Base-by-base conservation (phyloP, 2,113 vertebrate species). In the Pao palembangensis region DNA sequence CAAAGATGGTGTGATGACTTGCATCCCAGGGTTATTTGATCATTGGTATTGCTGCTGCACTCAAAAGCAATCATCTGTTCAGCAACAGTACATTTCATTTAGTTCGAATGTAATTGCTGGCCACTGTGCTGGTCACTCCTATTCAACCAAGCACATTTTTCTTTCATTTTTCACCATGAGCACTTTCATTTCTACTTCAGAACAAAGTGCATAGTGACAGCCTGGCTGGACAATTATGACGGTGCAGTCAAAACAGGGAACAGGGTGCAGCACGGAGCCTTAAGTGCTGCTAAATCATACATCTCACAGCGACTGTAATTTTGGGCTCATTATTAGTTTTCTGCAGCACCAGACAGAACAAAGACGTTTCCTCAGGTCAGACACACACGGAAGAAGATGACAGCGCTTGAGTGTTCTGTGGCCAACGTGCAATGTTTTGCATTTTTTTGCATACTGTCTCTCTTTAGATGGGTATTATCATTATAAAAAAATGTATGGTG, bases 311-410 rank as follows among this genome's bases (percentile, higher is more conserved):
- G 58, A 51, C 48, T 76, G 51, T 72, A 76, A 80, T 69, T 70
- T 76, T 21, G 63, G 66, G 81, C 81, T 68, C 67, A 79, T 77
- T 84, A 81, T 80, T 80, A 55, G 44, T 70, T 19, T 57, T 55
- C 6, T 16, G 25, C 63, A 57, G 38, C 64, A 52, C 71, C 28
- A 21, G 75, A 68, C 14, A 63, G 67, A 67, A 41, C 13, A 2
- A 19, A 25, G 23, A 64, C 16, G 23, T 64, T 64, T 67, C 58
- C 56, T 49, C 47, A 52, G 72, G 68, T 72, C 43, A 34, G 43
- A 38, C 34, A 12, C 34, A 68, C 57, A 54, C 59, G 65, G 19
- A 0, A 56, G 71, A 58, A 65, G 38, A 64, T 61, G 58, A 61
- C 56, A 51, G 56, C 18, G 34, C 48, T 53, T 1, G 1, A 18